phyloP scores from a whole-genome alignment of 2,888 invertebrate species.

The Auanema sp. region DNA sequence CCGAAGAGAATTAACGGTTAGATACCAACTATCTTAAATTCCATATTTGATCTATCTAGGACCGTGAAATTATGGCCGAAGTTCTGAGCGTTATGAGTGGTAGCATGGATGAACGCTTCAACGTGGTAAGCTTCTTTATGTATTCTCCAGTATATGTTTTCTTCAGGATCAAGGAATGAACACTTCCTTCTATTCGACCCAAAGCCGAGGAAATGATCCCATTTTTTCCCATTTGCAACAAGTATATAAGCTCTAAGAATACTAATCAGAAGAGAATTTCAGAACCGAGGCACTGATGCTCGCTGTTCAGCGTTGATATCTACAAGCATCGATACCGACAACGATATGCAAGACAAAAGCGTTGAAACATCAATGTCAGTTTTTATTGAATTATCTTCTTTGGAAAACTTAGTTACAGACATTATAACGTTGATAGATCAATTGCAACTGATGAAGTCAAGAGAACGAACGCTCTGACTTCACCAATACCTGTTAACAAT shows the following conservation, averaged over 20 bases:
- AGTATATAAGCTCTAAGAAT: too few relatives aligned
- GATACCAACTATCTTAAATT: background rate
- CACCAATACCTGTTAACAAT: too few relatives aligned
- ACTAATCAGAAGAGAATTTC: background rate
- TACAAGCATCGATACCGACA: constrained; percentile 10
- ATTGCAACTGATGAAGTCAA: too few relatives aligned
- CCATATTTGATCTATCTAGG: constrained; percentile 15
- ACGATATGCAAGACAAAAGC: constrained; percentile 7
- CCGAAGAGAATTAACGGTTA: constrained; percentile 8
- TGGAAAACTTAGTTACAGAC: too few relatives aligned
- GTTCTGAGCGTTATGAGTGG: constrained; percentile 20
- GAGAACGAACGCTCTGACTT: too few relatives aligned
- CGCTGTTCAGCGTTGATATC: constrained; percentile 4
- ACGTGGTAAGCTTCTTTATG: constrained; percentile 11
- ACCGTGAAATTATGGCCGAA: constrained; percentile 29
- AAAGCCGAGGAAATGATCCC: constrained; percentile 14
- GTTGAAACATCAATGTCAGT: too few relatives aligned
- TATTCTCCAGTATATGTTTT: constrained; percentile 9
- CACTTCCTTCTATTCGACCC: constrained; percentile 10
- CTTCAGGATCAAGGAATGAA: constrained; percentile 15
- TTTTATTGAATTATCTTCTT: too few relatives aligned
- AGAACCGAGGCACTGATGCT: constrained; percentile 12
- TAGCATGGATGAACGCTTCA: constrained; percentile 21
- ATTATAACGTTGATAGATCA: too few relatives aligned
- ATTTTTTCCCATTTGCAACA: background rate